Evolutionary conservation across 2,113 vertebrate species (phyloP), one percentile per base, ranked within the genome.

Genomic region (Naja naja): DNA sequence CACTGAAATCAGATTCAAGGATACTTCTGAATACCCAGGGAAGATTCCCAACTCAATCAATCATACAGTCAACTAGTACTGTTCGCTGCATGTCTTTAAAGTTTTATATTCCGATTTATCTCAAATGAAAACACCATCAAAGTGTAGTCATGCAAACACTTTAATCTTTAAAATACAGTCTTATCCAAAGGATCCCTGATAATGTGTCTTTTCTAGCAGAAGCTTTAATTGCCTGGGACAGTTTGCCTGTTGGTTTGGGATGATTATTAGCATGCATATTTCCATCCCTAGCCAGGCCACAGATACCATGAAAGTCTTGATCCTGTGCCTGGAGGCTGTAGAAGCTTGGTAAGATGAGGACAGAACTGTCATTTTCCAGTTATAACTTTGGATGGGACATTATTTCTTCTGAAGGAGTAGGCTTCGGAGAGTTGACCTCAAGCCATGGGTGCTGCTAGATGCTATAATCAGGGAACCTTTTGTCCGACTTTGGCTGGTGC

Each of bases 21-120:
- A 81, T 81, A 91, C 18, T 23, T 47, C 0, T 39, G 5, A 74
- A 69, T 90, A 69, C 87, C 74, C 94, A 96, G 60, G 9, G 34
- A 94, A 0, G 43, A 30, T 85, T 94, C 91, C 86, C 12, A 89
- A 81, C 92, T 85, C 10, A 89, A 58, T 89, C 95, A 91, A 27
- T 93, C 10, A 89, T 94, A 92, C 43, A 43, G 6, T 55, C 25
- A 56, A 45, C 30, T 45, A 87, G 3, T 87, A 47, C 47, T 47
- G 47, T 47, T 25, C 4, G 27, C 22, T 81, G 16, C 69, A 81
- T 20, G 69, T n/a, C 12, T n/a, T 69, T 4, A 55, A 34, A 87
- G 55, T 87, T 87, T n/a, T 20, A 5, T 88, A 43, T 1, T 20
- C 45, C 49, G 30, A 27, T 88, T 53, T 20, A 43, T 49, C 7